These are phyloP conservation scores for Ruditapes philippinarum DNA, from an alignment of 1,140 invertebrate species.

Conservation along the genomic window DNA sequence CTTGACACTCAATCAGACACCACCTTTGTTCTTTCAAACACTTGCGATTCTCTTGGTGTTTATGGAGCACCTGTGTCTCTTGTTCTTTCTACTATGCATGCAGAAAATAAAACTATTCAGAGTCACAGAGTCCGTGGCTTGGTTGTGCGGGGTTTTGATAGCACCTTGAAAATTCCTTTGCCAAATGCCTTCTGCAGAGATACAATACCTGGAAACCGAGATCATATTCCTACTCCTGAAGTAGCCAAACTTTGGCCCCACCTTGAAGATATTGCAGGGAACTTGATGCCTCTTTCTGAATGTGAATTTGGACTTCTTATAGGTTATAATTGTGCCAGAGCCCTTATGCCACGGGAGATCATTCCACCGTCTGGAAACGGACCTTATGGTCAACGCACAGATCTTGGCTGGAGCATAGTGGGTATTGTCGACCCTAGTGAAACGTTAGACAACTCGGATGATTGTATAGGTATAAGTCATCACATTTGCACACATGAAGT, in stretches of 20 bases:
- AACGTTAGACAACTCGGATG: background rate
- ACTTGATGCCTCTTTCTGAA: constrained; percentile 3
- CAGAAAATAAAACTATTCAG: too few relatives aligned
- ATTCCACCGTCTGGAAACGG: constrained; percentile 10
- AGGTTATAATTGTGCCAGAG: constrained; percentile 55
- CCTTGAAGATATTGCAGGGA: constrained; percentile 21
- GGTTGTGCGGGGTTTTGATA: too few relatives aligned
- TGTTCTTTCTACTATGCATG: background rate
- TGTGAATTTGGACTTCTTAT: constrained; percentile 58
- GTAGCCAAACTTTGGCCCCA: constrained; percentile 55
- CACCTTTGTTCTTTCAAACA: background rate
- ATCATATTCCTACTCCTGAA: constrained; percentile 60
- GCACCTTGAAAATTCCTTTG: constrained; percentile 3
- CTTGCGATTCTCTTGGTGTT: background rate
- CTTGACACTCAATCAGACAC: constrained; percentile 35
- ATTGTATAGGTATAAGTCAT: constrained; percentile 48
- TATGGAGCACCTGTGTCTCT: background rate
- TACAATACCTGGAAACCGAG: constrained; percentile 58
- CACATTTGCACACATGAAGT: constrained; percentile 31
- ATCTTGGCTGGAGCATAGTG: constrained; percentile 66
- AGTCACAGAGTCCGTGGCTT: too few relatives aligned
- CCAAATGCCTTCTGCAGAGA: constrained; percentile 54
- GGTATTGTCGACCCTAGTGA: constrained; percentile 39
- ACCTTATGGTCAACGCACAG: constrained; percentile 46
- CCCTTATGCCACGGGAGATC: constrained; percentile 33